phyloP scores from a whole-genome alignment of 2,797 vertebrate genomes.

The Lacerta bilineata region DNA sequence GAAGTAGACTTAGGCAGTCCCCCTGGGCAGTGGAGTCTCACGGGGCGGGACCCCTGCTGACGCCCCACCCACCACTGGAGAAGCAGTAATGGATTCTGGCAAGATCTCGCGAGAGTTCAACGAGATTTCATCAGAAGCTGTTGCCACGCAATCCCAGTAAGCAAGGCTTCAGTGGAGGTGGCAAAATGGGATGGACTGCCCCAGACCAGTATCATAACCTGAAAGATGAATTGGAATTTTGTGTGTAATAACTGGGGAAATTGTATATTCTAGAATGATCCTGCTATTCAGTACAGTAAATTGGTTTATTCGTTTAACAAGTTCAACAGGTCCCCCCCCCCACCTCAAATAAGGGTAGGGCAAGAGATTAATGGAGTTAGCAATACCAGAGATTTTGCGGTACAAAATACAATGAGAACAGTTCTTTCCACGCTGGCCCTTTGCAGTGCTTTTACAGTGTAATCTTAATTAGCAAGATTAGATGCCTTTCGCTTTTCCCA shows the following conservation, averaged over 20 bases:
- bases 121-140: no score
- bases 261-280: neutral
- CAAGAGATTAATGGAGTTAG: constrained; percentile 62
- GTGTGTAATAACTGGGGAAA: neutral
- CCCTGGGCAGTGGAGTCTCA: no score
- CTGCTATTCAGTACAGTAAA: constrained; percentile 39
- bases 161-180: no score
- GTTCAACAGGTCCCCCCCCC: constrained; percentile 63
- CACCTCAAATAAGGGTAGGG: constrained; percentile 65
- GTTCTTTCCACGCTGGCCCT: constrained; percentile 59
- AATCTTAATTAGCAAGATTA: neutral
- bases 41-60: no score
- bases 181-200: no score
- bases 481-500: neutral
- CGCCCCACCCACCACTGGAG: no score
- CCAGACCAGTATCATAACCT: no score
- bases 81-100: no score
- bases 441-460: constrained; percentile 44
- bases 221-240: no score
- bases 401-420: constrained; percentile 27
- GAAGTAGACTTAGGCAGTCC: no score
- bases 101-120: no score
- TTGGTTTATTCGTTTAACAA: constrained; percentile 63
- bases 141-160: no score
- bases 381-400: constrained; percentile 65